A percentile compares a stretch with the other conserved stretches of the same genome.
phyloP scores from a whole-genome alignment of 2,113 vertebrate species.

The Erinaceus europaeus region DNA sequence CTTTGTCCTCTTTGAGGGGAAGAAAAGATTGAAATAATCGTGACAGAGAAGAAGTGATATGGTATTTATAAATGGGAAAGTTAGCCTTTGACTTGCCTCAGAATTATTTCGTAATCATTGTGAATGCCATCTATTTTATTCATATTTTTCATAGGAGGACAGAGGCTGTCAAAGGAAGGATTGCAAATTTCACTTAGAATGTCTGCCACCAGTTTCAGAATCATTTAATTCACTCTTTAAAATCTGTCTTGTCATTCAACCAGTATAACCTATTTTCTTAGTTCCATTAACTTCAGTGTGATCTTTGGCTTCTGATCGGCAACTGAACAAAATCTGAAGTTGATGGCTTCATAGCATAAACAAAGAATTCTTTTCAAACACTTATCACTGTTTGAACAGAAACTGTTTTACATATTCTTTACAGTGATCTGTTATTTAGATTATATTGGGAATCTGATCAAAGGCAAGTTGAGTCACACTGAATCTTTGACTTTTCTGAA shows the following conservation, averaged over 20 bases:
- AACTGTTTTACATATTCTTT: constrained; percentile 50
- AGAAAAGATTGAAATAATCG: neutral
- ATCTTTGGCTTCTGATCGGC: constrained; percentile 48
- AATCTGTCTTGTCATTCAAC: neutral
- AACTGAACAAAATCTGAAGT: constrained; percentile 36
- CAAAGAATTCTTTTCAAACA: constrained; percentile 10
- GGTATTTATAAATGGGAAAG: neutral
- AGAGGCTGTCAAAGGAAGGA: constrained; percentile 1
- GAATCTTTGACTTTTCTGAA: constrained; percentile 59
- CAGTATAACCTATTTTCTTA: neutral
- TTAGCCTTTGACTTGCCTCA: neutral
- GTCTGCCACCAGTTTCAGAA: neutral
- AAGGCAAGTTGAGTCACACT: neutral
- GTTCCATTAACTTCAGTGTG: constrained; percentile 14
- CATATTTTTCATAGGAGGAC: constrained; percentile 17
- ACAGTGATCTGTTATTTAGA: constrained; percentile 36
- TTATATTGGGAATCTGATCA: neutral
- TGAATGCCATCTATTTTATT: constrained; percentile 11
- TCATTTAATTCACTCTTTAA: constrained; percentile 6
- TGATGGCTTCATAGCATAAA: neutral
- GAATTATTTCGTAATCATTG: constrained; percentile 2
- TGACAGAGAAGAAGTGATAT: neutral
- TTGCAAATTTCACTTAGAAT: neutral
- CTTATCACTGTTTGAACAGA: constrained; percentile 25
- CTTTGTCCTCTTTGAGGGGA: neutral